phyloP scores from a whole-genome alignment of 2,888 invertebrate genomes.

The Carpatolechia fugitivella region DNA sequence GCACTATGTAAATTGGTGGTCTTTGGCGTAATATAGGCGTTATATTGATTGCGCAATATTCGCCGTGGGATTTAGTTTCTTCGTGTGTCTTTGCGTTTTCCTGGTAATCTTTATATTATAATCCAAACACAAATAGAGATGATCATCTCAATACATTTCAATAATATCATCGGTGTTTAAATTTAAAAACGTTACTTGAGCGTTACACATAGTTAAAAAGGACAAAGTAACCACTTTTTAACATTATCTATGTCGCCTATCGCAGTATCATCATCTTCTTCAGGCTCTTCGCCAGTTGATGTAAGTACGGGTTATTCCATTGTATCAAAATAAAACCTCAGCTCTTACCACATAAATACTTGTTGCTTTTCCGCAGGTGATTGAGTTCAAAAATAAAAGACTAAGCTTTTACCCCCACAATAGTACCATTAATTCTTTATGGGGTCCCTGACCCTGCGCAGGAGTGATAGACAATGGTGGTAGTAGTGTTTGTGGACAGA shows the following conservation, averaged over 20 bases:
- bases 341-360: slow-evolving; percentile 21
- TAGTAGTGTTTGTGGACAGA: slow-evolving; percentile 70
- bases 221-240: too few species aligned
- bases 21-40: slow-evolving; percentile 1
- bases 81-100: background rate
- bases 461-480: slow-evolving; percentile 77
- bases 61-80: background rate
- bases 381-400: slow-evolving; percentile 47
- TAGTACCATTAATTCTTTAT: slow-evolving; percentile 75
- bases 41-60: background rate
- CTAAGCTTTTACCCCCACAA: slow-evolving; percentile 57
- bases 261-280: too few species aligned
- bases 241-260: too few species aligned
- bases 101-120: background rate
- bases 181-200: too few species aligned
- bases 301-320: too few species aligned
- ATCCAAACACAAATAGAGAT: too few species aligned
- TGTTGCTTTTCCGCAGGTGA: slow-evolving; percentile 44
- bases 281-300: too few species aligned
- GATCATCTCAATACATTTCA: too few species aligned
- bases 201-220: too few species aligned
- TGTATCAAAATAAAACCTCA: background rate
- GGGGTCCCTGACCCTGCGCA: slow-evolving; percentile 57
- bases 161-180: too few species aligned
- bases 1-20: slow-evolving; percentile 34